Base-by-base conservation (phyloP, 1,140 invertebrate species). In the Lethrus apterus region DNA sequence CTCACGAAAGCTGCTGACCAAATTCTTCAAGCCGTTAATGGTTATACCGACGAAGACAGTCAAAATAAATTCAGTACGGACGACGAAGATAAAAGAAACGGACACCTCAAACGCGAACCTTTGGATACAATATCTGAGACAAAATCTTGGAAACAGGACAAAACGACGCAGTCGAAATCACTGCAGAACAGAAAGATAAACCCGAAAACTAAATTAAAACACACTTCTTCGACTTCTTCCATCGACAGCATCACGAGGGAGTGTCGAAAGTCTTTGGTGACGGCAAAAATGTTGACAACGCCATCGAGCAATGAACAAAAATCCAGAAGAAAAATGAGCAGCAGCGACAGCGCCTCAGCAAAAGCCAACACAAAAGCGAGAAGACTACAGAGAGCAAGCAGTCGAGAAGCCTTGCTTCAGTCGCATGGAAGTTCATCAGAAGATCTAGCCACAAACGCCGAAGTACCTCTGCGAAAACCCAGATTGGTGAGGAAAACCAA, bases 1-100 rank as follows among this genome's bases (percentile, higher is more conserved):
- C 54, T 74, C 32, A 74, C 71, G 4, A 69, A 66, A 56, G 71
- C 72, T 10, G 72, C 72, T 4, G 71, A 73, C 59, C 64, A 73
- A 59, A 73, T 74, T 34, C 54, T 74, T 4, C 59, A 69, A 55
- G 71, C 69, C 8, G 67, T 73, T 0, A 71, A 72, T 40, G 72
- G 70, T n/a, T 73, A 72, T 45, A 69, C 70, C 0, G 70, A 72
- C 35, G 71, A 72, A 38, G 70, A 71, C 11, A 60, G 59, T 1
- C 48, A 53, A 19, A 54, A 52, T 36, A 58, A 57, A 44, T 34
- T 54, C 32, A 65, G 51, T 46, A 59, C 60, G n/a, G 62, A 64
- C 14, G 60, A 65, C 15, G 66, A 64, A 30, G 41, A 38, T 15
- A 38, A 36, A 31, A 14, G 7, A 13, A 44, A 43, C 29, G 24